Evolutionary conservation across 1,140 invertebrate genomes (phyloP), one percentile per base, ranked within the genome.

Genomic region (Brachionus koreanus): DNA sequence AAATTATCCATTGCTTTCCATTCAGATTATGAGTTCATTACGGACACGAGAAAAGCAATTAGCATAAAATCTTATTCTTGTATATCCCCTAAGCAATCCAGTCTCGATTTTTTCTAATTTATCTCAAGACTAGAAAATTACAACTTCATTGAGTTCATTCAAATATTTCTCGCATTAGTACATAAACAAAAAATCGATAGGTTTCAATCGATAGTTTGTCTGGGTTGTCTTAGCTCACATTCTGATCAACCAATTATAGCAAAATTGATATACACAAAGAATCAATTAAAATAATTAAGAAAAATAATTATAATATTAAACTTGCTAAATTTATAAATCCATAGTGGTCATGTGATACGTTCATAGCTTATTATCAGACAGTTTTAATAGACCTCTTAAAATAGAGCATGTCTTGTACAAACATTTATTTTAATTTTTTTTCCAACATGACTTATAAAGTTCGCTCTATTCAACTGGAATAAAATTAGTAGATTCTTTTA

Each of bases 281-380:
- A 25, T 57, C 49, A 57, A 25, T 57, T 57, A 23, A 57, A 57
- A 57, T 57, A 19, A 57, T 9, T 57, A 19, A 16, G 39, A 57
- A 57, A 57, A 65, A 37, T 65, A 65, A 65, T 65, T 65, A 65
- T 65, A 65, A 65, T 65, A 35, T 65, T 65, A 65, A 29, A 65
- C 10, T 5, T 65, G 4, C 33, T 19, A 65, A 33, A 33, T 6
- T 4, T 16, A 52, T 19, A 57, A 57, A 57, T 57, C 49, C 49
- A 57, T 57, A 57, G 13, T 65, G 63, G 63, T 65, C 63, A 65
- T 65, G 19, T 57, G 49, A 65, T 65, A 65, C 63, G 33, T 65
- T 65, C 63, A 65, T 29, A 65, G 35, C 16, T 39, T 25, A 39
- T 37, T 37, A 69, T 16, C 65, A 69, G 65, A 69, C 65, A 69